Percentiles rank a stretch among this genome's conserved stretches.
Evolutionary conservation across 2,113 vertebrate genomes (phyloP).

Genomic region (Carettochelys insculpta): DNA sequence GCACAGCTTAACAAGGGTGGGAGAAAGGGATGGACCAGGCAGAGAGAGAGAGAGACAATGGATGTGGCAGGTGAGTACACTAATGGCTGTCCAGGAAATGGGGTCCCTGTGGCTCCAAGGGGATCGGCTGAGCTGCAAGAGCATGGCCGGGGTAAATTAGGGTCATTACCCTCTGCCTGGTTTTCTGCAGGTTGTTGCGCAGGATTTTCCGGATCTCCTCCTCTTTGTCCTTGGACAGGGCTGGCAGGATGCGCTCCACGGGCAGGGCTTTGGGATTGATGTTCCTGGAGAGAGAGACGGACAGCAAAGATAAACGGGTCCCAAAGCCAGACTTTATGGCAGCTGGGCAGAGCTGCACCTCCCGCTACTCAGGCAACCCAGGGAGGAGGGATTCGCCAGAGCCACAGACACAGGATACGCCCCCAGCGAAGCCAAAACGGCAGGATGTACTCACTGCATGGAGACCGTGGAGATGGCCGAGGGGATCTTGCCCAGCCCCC

Average conservation of each 20-base stretch:
- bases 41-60: too few species aligned
- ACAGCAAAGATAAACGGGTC: neutral
- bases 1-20: neutral
- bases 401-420: rapidly evolving
- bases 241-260: conserved; percentile 82
- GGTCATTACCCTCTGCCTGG: conserved; percentile 89
- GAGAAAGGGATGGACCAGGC: neutral
- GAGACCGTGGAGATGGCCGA: conserved; percentile 90
- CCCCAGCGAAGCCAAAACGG: rapidly evolving
- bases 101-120: neutral
- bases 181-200: conserved; percentile 93
- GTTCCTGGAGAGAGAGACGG: conserved; percentile 78
- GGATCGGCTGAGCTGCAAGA: neutral
- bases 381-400: neutral
- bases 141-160: neutral
- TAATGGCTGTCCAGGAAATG: neutral
- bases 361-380: neutral
- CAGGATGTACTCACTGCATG: conserved; percentile 88
- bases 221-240: conserved; percentile 91
- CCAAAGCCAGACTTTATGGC: neutral
- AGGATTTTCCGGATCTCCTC: conserved; percentile 98
- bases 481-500: conserved; percentile 89
- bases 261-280: conserved; percentile 87
- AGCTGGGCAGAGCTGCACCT: rapidly evolving
- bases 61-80: neutral